Evolutionary conservation across 1,140 invertebrate genomes (phyloP).

Genomic region (Diabrotica virgifera): DNA sequence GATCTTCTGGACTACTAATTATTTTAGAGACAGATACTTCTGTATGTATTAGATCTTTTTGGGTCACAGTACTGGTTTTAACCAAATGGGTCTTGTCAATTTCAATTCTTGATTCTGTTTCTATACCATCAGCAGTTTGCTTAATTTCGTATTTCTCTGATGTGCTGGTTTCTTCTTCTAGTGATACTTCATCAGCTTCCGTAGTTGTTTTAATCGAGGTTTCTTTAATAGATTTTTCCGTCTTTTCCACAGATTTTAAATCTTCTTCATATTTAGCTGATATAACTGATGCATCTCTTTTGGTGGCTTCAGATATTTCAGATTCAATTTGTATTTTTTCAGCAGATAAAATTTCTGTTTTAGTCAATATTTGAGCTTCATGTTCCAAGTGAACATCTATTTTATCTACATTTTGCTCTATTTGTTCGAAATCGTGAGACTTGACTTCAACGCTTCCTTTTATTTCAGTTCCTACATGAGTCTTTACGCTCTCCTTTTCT

Average conservation of each 20-base stretch:
- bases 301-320: background rate
- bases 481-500: slow-evolving; percentile 37
- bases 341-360: background rate
- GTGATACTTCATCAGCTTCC: slow-evolving; percentile 16
- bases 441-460: slow-evolving; percentile 24
- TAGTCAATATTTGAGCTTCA: slow-evolving; percentile 9
- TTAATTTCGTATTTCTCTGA: slow-evolving; percentile 22
- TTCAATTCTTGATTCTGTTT: slow-evolving; percentile 18
- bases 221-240: slow-evolving; percentile 26
- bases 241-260: slow-evolving; percentile 19
- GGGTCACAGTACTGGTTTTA: slow-evolving; percentile 16
- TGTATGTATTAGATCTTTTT: slow-evolving; percentile 27
- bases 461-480: slow-evolving; percentile 29
- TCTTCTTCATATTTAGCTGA: slow-evolving; percentile 15
- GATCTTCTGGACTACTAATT: slow-evolving; percentile 17
- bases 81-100: slow-evolving; percentile 25
- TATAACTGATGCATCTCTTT: slow-evolving; percentile 15
- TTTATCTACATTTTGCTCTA: slow-evolving; percentile 19
- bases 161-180: slow-evolving; percentile 13
- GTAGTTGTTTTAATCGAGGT: slow-evolving; percentile 8
- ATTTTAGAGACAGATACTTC: slow-evolving; percentile 26
- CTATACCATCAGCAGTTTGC: slow-evolving; percentile 18
- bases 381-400: slow-evolving; percentile 8
- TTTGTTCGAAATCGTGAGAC: slow-evolving; percentile 27
- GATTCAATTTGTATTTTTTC: background rate